Base-by-base conservation (phyloP, 2,797 vertebrate genomes). In the Lateolabrax maculatus region DNA sequence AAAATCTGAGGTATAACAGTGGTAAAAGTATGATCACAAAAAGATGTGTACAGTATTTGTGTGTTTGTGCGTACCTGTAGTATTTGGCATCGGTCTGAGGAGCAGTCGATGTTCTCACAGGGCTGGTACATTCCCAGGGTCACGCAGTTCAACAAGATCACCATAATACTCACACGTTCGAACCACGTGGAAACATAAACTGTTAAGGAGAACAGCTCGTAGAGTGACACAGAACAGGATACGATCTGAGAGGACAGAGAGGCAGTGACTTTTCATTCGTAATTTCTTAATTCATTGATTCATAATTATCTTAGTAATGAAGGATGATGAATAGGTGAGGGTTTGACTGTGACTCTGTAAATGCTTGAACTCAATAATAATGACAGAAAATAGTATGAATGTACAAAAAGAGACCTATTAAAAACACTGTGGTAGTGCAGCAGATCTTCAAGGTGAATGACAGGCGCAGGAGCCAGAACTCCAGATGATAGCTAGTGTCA, bases 81-180 rank as follows among this genome's bases (percentile, higher is more conserved):
- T 49, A 94, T 92, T 31, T 94, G 91, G 85, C 93, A 95, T 27
- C 92, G 90, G 51, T 94, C 91, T 3, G 94, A 97, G 71, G 98
- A 96, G 93, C 98, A 99, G 93, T 99, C 97, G 91, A 99, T 97
- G 95, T 99, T 98, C 77, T 99, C 97, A 34, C 98, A 99, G 0
- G 98, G 98, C 89, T 99, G 98, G 95, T 98, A 99, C 98, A 99
- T 99, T 76, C 98, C 98, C 86, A 99, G 93, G 11, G 98, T 99
- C 71, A 99, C 97, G 5, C 98, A 99, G 94, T 99, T 99, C 61
- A 99, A 84, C 89, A 99, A 91, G 94, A 99, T 99, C 83, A 99
- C 97, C 96, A 99, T 96, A 94, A 99, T 99, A 77, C 97, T 99
- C 88, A 98, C 91, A 7, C 92, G 90, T 27, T 94, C 92, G 7